Percentiles rank a stretch among this genome's conserved stretches.
Conservation (phyloP, 1,140 invertebrate species). For the Olivierus martensii region DNA sequence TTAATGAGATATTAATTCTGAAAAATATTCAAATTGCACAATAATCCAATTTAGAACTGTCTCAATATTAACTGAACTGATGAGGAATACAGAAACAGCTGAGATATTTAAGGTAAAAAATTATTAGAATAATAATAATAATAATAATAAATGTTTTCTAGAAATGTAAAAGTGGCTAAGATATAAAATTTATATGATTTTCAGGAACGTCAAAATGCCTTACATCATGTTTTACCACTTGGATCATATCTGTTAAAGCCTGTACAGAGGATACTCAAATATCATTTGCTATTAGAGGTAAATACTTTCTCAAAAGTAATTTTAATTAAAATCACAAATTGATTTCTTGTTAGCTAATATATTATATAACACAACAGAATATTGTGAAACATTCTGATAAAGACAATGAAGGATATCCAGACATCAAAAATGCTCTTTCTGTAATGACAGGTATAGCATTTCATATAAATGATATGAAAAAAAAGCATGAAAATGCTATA, state of each 20-base stretch:
- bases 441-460: conserved; percentile 84
- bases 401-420: conserved; percentile 44
- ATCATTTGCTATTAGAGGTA: conserved; percentile 85
- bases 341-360: neutral
- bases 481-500: conserved; percentile 78
- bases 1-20: too few relatives aligned
- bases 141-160: neutral
- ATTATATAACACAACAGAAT: conserved; percentile 40
- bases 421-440: conserved; percentile 60
- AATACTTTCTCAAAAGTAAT: conserved; percentile 1
- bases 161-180: neutral
- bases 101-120: conserved; percentile 43
- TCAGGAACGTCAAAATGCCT: conserved; percentile 51
- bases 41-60: conserved; percentile 48
- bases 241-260: conserved; percentile 90
- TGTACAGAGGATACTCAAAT: conserved; percentile 91
- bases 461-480: conserved; percentile 89
- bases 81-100: conserved; percentile 58
- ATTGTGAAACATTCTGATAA: conserved; percentile 62
- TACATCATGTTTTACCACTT: conserved; percentile 78
- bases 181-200: neutral
- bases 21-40: too few relatives aligned
- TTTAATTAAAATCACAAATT: neutral
- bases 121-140: neutral
- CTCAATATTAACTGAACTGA: conserved; percentile 65